phyloP scores from a whole-genome alignment of 2,797 vertebrate species.

The Lepilemur ruficaudatus region DNA sequence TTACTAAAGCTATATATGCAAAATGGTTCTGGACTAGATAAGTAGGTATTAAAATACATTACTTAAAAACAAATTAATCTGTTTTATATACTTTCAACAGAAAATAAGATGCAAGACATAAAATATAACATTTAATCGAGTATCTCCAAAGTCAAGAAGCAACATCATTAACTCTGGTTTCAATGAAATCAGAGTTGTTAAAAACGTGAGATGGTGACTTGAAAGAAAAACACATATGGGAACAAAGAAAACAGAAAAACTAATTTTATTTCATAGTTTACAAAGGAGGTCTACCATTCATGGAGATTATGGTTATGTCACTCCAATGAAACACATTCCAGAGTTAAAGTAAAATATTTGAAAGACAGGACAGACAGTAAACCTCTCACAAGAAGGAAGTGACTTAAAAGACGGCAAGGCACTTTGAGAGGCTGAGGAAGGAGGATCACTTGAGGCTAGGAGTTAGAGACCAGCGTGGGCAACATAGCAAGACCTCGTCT shows the following conservation, averaged over 20 bases:
- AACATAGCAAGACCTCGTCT: background rate
- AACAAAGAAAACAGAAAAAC: background rate
- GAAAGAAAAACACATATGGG: background rate
- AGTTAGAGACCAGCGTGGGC: background rate
- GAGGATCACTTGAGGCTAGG: background rate
- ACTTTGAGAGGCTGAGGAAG: no score
- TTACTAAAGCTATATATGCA: background rate
- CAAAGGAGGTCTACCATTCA: background rate
- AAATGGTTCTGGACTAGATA: background rate
- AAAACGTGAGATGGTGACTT: background rate
- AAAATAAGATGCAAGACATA: slow-evolving; percentile 2
- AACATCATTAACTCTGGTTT: background rate
- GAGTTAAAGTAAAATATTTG: background rate
- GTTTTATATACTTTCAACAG: background rate
- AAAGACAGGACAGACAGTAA: background rate
- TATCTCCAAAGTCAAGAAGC: background rate
- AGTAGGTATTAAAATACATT: background rate
- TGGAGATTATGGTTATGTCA: background rate
- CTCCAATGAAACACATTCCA: slow-evolving; percentile 16
- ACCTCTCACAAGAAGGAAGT: background rate
- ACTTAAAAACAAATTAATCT: slow-evolving; percentile 29
- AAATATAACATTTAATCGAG: background rate
- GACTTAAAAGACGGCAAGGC: background rate
- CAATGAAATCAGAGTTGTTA: background rate
- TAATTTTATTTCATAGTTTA: slow-evolving; percentile 28